phyloP scores from a whole-genome alignment of 2,888 invertebrate genomes.

The Protophormia terraenovae region DNA sequence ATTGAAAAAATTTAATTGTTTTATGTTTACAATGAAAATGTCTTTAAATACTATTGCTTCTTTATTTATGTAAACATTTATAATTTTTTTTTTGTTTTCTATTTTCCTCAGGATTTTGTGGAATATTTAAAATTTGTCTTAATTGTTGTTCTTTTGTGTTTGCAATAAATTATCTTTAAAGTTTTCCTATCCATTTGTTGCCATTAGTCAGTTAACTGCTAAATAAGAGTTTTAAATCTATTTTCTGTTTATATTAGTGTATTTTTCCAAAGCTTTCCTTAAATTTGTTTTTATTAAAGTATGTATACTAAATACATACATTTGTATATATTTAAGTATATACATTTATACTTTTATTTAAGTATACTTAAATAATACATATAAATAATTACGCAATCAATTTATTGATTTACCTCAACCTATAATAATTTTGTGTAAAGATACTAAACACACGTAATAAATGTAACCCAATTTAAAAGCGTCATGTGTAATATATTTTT shows the following conservation, averaged over 20 bases:
- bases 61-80: too few species aligned
- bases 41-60: too few species aligned
- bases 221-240: neutral
- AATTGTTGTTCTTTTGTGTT: neutral
- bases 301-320: neutral
- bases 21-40: too few species aligned
- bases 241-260: neutral
- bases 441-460: neutral
- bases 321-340: neutral
- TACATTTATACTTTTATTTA: neutral
- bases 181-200: neutral
- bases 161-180: neutral
- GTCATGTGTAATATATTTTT: constrained; percentile 5
- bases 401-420: constrained; percentile 39
- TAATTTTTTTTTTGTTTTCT: too few species aligned
- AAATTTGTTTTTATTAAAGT: neutral
- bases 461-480: constrained; percentile 15
- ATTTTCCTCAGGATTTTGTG: too few species aligned
- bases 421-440: neutral
- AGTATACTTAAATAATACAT: neutral
- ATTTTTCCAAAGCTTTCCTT: neutral
- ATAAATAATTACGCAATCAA: constrained; percentile 28
- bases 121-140: too few species aligned
- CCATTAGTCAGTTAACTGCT: neutral
- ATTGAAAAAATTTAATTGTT: too few species aligned